Percentiles rank a stretch among this genome's conserved stretches.
Evolutionary conservation across 2,797 vertebrate species (phyloP).

Genomic region (Poecile montanus): DNA sequence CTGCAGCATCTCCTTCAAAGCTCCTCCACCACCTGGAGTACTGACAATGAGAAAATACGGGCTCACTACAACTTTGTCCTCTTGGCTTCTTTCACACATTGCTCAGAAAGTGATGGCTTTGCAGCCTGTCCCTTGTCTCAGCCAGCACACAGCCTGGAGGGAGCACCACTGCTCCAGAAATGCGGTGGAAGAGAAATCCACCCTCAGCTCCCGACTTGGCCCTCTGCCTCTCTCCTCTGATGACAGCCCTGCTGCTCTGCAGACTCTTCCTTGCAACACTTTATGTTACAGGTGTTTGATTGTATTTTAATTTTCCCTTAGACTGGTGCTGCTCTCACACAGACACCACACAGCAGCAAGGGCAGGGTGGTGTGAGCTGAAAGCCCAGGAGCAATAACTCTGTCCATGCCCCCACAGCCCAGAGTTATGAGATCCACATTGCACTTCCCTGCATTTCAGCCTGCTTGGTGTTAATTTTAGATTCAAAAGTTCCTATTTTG

Average conservation of each 20-base stretch:
- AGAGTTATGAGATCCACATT: fast-evolving
- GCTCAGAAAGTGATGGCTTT: not conserved
- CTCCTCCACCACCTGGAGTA: not conserved
- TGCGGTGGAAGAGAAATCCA: fast-evolving
- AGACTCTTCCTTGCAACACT: not conserved
- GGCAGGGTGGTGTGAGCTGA: not conserved
- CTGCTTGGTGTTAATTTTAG: not conserved
- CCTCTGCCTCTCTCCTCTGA: not conserved
- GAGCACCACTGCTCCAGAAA: not conserved
- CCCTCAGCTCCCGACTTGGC: not conserved
- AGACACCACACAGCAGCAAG: fast-evolving
- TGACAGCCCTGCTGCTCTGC: not conserved
- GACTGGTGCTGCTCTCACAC: not conserved
- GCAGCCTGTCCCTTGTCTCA: not conserved
- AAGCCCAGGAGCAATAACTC: not conserved
- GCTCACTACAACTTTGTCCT: not conserved
- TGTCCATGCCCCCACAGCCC: fast-evolving
- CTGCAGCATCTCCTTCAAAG: not conserved
- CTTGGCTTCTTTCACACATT: not conserved
- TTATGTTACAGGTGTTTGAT: not conserved
- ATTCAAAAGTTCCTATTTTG: not conserved
- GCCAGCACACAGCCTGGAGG: not conserved
- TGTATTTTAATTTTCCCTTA: not conserved
- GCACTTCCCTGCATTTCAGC: not conserved
- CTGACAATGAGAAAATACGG: fast-evolving